A percentile compares a stretch with the other conserved stretches of the same genome.
Evolutionary conservation across 1,140 invertebrate genomes (phyloP).

Genomic region (Thaumetopoea pityocampa): DNA sequence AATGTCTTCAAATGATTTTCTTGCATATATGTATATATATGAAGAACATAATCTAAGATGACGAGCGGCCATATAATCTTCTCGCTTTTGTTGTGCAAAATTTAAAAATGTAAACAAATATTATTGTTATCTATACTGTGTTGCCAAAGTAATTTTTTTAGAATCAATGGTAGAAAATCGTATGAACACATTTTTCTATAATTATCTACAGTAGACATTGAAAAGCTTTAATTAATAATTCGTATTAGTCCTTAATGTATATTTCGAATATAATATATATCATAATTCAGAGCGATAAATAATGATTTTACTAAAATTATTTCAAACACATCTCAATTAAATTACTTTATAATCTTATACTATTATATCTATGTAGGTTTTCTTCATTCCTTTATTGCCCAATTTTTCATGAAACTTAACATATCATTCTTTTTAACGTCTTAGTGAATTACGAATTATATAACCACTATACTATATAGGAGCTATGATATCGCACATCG

Average conservation of each 20-base stretch:
- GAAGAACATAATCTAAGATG: not conserved
- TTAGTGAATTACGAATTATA: too few species aligned
- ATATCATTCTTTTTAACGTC: too few species aligned
- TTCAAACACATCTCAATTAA: too few species aligned
- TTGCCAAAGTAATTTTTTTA: conserved; percentile 36
- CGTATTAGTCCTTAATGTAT: not conserved
- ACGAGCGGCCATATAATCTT: not conserved
- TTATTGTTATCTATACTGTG: conserved; percentile 37
- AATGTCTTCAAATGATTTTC: conserved; percentile 19
- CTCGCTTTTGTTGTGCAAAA: too few species aligned
- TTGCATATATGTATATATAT: not conserved
- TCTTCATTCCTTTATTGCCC: conserved; percentile 23
- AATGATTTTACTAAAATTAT: too few species aligned
- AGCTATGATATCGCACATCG: too few species aligned
- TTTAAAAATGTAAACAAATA: too few species aligned
- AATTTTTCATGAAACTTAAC: conserved; percentile 9
- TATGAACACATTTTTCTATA: conserved; percentile 8
- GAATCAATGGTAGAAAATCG: conserved; percentile 19
- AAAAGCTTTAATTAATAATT: conserved; percentile 14
- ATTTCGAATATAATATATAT: too few species aligned
- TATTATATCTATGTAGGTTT: conserved; percentile 10
- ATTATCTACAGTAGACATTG: conserved; percentile 18
- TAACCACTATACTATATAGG: too few species aligned
- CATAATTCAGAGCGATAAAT: too few species aligned
- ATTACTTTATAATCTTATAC: conserved; percentile 3